Evolutionary conservation across 1,140 invertebrate species (phyloP).

Genomic region (Calephelis nemesis): DNA sequence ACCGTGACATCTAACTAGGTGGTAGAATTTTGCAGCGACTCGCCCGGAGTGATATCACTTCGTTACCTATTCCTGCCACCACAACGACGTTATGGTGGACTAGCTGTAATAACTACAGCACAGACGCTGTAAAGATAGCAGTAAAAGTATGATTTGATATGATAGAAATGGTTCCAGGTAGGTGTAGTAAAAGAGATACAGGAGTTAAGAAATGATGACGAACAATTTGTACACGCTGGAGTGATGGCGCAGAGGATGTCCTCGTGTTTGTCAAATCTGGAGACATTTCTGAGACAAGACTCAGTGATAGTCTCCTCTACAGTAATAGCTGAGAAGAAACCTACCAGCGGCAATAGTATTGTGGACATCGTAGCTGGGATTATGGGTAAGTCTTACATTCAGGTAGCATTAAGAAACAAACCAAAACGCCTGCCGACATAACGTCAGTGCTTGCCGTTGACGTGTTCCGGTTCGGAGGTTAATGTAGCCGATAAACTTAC

Average conservation of each 20-base stretch:
- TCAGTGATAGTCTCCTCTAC: slow-evolving; percentile 87
- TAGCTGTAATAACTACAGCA: too few species aligned
- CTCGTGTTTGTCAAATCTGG: slow-evolving; percentile 85
- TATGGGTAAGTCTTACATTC: slow-evolving; percentile 68
- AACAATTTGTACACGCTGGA: slow-evolving; percentile 87
- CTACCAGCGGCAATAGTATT: slow-evolving; percentile 80
- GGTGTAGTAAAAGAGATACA: slow-evolving; percentile 89
- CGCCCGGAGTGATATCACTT: too few species aligned
- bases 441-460: too few species aligned
- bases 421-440: too few species aligned
- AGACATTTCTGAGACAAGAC: slow-evolving; percentile 84
- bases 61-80: too few species aligned
- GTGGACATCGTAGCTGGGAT: slow-evolving; percentile 84
- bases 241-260: slow-evolving; percentile 91
- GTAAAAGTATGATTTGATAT: background rate
- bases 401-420: too few species aligned
- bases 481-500: too few species aligned
- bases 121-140: too few species aligned
- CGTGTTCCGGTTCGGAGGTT: too few species aligned
- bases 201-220: slow-evolving; percentile 81
- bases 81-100: too few species aligned
- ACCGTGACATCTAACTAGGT: too few species aligned
- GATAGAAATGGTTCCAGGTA: slow-evolving; percentile 58
- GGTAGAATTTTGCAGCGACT: too few species aligned
- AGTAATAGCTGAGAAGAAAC: slow-evolving; percentile 87